These are phyloP conservation scores for Zaprionus tsacasi DNA, from an alignment of 1,140 invertebrate genomes.

Conservation along the genomic window DNA sequence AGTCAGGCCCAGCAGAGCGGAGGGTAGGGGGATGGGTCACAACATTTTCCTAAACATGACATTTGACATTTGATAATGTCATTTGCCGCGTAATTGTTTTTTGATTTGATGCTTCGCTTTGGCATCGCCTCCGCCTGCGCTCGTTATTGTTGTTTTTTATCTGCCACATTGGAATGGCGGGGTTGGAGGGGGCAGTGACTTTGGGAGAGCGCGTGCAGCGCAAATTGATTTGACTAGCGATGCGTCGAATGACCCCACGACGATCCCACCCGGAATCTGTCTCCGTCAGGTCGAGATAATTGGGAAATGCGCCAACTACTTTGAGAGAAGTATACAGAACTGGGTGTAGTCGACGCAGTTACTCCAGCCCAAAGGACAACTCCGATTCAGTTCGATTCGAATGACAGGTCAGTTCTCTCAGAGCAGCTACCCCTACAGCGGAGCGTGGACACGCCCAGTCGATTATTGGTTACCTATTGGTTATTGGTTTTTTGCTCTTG, in stretches of 20 bases:
- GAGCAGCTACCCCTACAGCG: conserved; percentile 50
- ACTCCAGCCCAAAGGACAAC: too few relatives aligned
- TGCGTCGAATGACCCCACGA: conserved; percentile 1
- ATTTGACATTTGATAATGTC: conserved; percentile 83
- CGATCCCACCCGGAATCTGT: not conserved
- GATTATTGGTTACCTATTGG: conserved; percentile 57
- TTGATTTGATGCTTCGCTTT: conserved; percentile 70
- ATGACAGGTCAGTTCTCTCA: not conserved
- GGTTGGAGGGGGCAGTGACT: not conserved
- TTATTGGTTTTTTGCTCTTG: conserved; percentile 44
- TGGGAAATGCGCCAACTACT: not conserved
- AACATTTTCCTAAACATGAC: conserved; percentile 68
- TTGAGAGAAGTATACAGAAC: too few relatives aligned
- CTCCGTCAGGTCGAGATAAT: not conserved
- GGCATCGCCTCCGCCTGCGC: conserved; percentile 3
- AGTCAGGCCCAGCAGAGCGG: not conserved
- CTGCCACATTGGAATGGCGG: conserved; percentile 46
- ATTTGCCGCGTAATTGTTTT: conserved; percentile 82
- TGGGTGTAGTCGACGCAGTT: too few relatives aligned
- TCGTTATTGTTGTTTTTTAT: conserved; percentile 51
- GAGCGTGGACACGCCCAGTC: conserved; percentile 26
- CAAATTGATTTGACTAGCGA: conserved; percentile 41
- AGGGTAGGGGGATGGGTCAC: not conserved
- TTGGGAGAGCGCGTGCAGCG: not conserved
- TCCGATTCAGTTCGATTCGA: not conserved